A percentile compares a stretch with the other conserved stretches of the same genome.
Conservation (phyloP, 2,113 vertebrate species). For the Ciconia boyciana region DNA sequence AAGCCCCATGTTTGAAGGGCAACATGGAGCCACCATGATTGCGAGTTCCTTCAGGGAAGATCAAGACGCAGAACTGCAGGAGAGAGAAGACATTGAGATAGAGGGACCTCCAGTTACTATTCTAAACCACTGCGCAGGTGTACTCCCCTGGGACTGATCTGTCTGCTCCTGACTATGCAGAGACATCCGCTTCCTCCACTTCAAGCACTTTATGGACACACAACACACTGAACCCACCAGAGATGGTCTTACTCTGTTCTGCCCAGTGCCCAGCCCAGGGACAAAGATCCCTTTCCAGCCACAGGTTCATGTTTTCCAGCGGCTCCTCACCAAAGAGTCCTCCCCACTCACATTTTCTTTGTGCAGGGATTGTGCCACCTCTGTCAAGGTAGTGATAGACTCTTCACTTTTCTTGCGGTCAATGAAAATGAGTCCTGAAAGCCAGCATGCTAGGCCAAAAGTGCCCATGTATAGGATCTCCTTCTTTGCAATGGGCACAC, state of each 20-base stretch:
- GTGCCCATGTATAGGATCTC: constrained; percentile 77
- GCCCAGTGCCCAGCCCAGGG: not conserved
- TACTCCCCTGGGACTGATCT: not conserved
- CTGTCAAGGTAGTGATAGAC: constrained; percentile 69
- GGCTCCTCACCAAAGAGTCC: not conserved
- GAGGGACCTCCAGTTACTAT: not conserved
- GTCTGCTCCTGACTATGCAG: not conserved
- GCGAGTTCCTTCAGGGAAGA: constrained; percentile 79
- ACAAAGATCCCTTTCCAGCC: not conserved
- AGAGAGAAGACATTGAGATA: not conserved
- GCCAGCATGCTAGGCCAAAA: constrained; percentile 74
- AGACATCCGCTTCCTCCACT: not conserved
- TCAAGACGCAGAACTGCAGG: constrained; percentile 69
- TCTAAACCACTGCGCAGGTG: not conserved
- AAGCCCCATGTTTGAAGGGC: constrained; percentile 79
- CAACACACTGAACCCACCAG: not conserved
- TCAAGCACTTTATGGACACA: not conserved
- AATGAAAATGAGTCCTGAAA: constrained; percentile 74
- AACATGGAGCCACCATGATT: constrained; percentile 74
- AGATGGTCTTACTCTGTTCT: not conserved
- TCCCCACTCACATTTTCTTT: constrained; percentile 72
- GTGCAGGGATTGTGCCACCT: constrained; percentile 70
- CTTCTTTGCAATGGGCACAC: constrained; percentile 72
- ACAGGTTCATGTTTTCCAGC: not conserved
- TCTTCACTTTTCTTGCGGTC: constrained; percentile 73